Evolutionary conservation across 1,140 invertebrate species (phyloP).

Genomic region (Tetragonula clypearis): DNA sequence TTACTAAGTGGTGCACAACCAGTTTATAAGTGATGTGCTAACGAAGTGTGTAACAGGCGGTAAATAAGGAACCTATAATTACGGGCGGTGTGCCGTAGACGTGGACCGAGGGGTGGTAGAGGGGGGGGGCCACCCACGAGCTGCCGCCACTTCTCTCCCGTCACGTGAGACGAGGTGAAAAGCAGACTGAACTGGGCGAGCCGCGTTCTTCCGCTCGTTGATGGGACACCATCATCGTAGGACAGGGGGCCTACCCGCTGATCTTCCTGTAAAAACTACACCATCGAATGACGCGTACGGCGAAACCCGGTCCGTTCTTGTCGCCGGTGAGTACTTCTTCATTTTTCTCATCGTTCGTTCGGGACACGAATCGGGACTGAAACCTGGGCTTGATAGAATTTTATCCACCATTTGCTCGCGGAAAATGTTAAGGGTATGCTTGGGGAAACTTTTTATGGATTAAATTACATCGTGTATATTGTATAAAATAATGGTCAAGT

Average conservation of each 20-base stretch:
- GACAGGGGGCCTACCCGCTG: conserved; percentile 4
- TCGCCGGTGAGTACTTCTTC: not conserved
- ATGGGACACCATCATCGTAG: conserved; percentile 45
- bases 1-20: conserved; percentile 69
- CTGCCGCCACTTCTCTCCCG: conserved; percentile 48
- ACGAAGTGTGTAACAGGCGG: conserved; percentile 81
- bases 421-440: too few relatives aligned
- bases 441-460: too few relatives aligned
- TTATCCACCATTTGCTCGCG: too few relatives aligned
- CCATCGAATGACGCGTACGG: not conserved
- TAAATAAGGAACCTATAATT: conserved; percentile 82
- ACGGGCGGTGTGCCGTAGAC: conserved; percentile 74
- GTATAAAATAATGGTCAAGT: too few relatives aligned
- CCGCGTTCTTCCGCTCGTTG: conserved; percentile 16
- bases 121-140: conserved; percentile 73
- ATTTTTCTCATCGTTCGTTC: not conserved
- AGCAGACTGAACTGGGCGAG: conserved; percentile 19
- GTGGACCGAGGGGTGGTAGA: conserved; percentile 10
- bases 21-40: conserved; percentile 80
- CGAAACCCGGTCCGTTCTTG: not conserved
- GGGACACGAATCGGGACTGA: too few relatives aligned
- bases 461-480: too few relatives aligned
- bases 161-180: conserved; percentile 47
- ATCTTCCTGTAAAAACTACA: conserved; percentile 3
- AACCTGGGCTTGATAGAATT: too few relatives aligned